These are phyloP conservation scores for Gila robusta DNA, from an alignment of 2,797 vertebrate species.

Conservation along the genomic window DNA sequence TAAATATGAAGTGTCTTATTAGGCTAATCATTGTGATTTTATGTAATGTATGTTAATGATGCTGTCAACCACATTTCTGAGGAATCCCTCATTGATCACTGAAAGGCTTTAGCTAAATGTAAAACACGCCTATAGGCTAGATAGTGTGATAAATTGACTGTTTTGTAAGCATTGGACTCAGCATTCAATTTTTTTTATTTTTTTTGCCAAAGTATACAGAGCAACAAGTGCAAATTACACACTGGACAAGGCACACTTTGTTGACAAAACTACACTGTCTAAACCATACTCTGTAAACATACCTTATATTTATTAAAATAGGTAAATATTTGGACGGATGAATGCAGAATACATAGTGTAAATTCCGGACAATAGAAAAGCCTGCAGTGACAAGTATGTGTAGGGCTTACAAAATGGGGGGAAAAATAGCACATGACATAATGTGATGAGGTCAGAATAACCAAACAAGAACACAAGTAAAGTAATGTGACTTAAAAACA, in stretches of 20 bases:
- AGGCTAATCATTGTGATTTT: not conserved
- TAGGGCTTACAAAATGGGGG: not conserved
- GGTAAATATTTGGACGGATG: not conserved
- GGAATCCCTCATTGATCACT: not conserved
- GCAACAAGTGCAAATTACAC: not conserved
- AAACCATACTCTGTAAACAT: not conserved
- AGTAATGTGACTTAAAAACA: not conserved
- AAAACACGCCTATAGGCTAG: not conserved
- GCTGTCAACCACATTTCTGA: not conserved
- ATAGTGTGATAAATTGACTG: not conserved
- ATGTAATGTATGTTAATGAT: not conserved
- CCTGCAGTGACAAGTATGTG: not conserved
- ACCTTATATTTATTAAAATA: constrained; percentile 9
- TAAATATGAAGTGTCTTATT: not conserved
- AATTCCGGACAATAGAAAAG: not conserved
- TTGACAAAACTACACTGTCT: not conserved
- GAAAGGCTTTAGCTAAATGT: not conserved
- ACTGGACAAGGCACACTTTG: not conserved
- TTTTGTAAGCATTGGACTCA: not conserved
- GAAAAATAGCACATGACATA: not conserved
- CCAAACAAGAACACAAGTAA: not conserved
- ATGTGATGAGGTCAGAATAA: not conserved
- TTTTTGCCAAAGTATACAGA: not conserved
- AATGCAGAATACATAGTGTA: not conserved
- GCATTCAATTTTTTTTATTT: not conserved